These are phyloP conservation scores for Numida meleagris DNA, from an alignment of 2,113 vertebrate species.

Conservation along the genomic window DNA sequence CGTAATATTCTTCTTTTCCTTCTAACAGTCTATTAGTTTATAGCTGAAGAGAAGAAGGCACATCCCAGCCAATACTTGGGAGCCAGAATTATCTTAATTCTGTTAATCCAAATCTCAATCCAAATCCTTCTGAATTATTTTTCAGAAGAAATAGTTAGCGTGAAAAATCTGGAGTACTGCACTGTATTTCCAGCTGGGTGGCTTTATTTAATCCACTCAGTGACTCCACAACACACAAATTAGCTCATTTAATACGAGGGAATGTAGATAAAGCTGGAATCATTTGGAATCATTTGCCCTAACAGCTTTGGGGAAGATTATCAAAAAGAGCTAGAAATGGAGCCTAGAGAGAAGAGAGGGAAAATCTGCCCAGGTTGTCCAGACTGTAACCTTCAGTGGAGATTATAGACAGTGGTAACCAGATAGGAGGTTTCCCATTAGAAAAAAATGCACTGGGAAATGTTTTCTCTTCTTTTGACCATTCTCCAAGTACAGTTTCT, in stretches of 20 bases:
- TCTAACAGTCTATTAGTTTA: background rate
- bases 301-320: slow-evolving; percentile 59
- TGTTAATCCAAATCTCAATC: slow-evolving; percentile 3
- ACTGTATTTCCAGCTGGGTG: background rate
- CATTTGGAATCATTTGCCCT: slow-evolving; percentile 55
- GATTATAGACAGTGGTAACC: background rate
- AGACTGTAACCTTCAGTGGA: background rate
- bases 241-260: slow-evolving; percentile 17
- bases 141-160: slow-evolving; percentile 5
- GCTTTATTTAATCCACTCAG: slow-evolving; percentile 56
- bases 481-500: background rate
- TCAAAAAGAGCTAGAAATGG: slow-evolving; percentile 38
- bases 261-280: slow-evolving; percentile 42
- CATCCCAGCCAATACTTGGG: background rate
- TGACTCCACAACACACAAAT: slow-evolving; percentile 38
- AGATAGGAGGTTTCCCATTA: background rate
- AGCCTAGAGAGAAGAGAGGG: slow-evolving; percentile 12
- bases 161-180: slow-evolving; percentile 22
- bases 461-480: background rate
- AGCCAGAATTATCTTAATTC: background rate
- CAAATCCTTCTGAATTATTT: slow-evolving; percentile 28
- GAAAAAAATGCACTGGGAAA: background rate
- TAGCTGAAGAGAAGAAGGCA: background rate
- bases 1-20: background rate
- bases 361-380: slow-evolving; percentile 15